Conservation (phyloP, 2,888 invertebrate genomes). For the Strigamia transsilvanica region DNA sequence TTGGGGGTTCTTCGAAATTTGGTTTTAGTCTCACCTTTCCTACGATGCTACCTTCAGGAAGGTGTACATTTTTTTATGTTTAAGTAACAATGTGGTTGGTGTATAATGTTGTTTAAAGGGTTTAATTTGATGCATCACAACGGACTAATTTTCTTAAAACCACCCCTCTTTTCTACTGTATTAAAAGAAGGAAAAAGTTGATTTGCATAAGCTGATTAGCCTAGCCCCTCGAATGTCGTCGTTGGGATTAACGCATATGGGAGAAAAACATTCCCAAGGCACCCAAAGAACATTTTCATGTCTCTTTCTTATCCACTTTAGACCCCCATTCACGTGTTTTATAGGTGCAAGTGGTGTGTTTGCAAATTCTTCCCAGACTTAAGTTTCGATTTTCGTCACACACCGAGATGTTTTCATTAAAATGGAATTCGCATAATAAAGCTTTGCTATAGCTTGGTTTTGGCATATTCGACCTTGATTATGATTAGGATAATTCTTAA, state of each 20-base stretch:
- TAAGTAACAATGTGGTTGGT: slow-evolving; percentile 7
- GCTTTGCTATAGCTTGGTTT: neutral
- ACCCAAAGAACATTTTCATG: slow-evolving; percentile 37
- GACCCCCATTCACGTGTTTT: neutral
- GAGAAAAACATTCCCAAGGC: slow-evolving; percentile 20
- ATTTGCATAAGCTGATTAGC: slow-evolving; percentile 48
- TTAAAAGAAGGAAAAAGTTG: slow-evolving; percentile 37
- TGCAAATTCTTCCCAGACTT: neutral
- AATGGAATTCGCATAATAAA: neutral
- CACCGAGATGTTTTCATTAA: neutral
- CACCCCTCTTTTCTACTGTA: slow-evolving; percentile 17
- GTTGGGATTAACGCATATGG: slow-evolving; percentile 24
- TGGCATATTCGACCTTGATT: slow-evolving; percentile 16
- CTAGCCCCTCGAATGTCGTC: slow-evolving; percentile 15
- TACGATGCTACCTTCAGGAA: neutral
- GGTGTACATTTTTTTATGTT: neutral
- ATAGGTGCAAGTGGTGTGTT: slow-evolving; percentile 11
- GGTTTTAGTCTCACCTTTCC: neutral
- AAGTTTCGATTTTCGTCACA: slow-evolving; percentile 20
- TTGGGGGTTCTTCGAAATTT: neutral
- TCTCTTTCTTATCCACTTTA: slow-evolving; percentile 45
- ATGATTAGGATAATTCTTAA: slow-evolving; percentile 25
- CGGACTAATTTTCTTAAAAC: slow-evolving; percentile 31
- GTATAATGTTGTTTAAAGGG: neutral
- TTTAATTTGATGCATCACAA: slow-evolving; percentile 39